Evolutionary conservation across 1,140 invertebrate species (phyloP), one percentile per base, ranked within the genome.

Genomic region (Drosophila repleta): DNA sequence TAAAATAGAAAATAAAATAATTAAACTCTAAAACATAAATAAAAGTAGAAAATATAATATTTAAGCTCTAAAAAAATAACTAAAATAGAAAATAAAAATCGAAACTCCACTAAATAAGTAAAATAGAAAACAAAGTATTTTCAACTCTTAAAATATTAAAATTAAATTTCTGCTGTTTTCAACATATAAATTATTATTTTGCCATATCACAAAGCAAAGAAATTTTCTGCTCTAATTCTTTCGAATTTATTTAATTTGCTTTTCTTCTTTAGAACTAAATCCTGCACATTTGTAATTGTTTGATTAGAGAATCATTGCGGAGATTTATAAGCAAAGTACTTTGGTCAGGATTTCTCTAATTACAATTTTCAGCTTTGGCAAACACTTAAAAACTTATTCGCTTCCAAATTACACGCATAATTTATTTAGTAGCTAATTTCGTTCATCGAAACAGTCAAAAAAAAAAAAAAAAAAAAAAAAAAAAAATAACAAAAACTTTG

Each of bases 341-440:
- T 66, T 37, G 6, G 24, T 11, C 15, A 3, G 32, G 24, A 39
- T 70, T 49, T 62, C 6, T 37, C 35, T 77, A 81, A 79, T 82
- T 69, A 77, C 15, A 57, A 81, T 77, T 81, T 72, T 69, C 62
- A 71, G 76, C 64, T 55, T 35, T 29, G 48, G 18, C 49, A 66
- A 63, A 65, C 69, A 74, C 79, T 60, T 52, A 49, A 55, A 73
- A 73, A 73, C 46, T 72, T 75, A 52, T 58, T 48, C 21, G 35
- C 43, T 26, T 32, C 62, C 32, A 49, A 66, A 66, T 75, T 75
- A 75, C 73, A 75, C 73, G 69, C 68, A 66, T 72, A 75, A 75
- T 75, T 75, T 71, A 75, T 76, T 72, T 72, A 76, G 41, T 56
- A 45, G 57, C 39, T 43, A 43, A 43, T 43, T 43, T 43, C 39